These are phyloP conservation scores for Linnaemya tessellans DNA, from an alignment of 2,888 invertebrate genomes.

Conservation along the genomic window DNA sequence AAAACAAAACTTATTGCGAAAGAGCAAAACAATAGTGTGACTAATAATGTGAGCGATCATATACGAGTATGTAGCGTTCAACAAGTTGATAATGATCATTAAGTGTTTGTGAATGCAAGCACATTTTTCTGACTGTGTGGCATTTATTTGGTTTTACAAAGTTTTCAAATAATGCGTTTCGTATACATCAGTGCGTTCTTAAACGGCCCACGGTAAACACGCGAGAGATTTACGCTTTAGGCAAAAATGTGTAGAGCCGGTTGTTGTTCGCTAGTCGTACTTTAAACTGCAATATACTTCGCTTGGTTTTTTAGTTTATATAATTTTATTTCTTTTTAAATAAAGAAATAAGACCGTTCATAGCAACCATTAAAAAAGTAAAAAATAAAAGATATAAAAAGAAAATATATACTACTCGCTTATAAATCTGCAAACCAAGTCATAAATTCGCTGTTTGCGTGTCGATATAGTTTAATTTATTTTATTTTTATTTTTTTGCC, in stretches of 20 bases:
- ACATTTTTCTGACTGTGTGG: conserved; percentile 2
- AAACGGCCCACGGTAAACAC: conserved; percentile 67
- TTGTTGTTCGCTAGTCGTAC: conserved; percentile 19
- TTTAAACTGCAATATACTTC: background rate
- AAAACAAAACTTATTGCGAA: conserved; percentile 21
- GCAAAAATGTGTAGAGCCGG: conserved; percentile 32
- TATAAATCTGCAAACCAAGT: conserved; percentile 1
- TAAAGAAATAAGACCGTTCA: background rate
- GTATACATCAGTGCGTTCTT: conserved; percentile 67
- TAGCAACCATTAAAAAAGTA: background rate
- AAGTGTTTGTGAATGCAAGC: conserved; percentile 33
- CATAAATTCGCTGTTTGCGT: conserved; percentile 37
- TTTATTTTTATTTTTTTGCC: conserved; percentile 1
- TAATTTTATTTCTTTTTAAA: background rate
- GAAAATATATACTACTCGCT: background rate
- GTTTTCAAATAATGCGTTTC: conserved; percentile 62
- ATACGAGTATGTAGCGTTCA: background rate
- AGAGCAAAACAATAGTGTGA: conserved; percentile 7
- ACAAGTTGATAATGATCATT: conserved; percentile 55
- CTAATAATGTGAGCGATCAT: conserved; percentile 50
- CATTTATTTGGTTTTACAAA: conserved; percentile 18
- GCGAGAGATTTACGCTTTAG: background rate
- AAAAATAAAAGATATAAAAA: conserved; percentile 1
- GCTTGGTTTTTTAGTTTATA: conserved; percentile 10
- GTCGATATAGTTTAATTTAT: conserved; percentile 13